Conservation (phyloP, 2,113 vertebrate genomes). For the Leptocoma aspasia region DNA sequence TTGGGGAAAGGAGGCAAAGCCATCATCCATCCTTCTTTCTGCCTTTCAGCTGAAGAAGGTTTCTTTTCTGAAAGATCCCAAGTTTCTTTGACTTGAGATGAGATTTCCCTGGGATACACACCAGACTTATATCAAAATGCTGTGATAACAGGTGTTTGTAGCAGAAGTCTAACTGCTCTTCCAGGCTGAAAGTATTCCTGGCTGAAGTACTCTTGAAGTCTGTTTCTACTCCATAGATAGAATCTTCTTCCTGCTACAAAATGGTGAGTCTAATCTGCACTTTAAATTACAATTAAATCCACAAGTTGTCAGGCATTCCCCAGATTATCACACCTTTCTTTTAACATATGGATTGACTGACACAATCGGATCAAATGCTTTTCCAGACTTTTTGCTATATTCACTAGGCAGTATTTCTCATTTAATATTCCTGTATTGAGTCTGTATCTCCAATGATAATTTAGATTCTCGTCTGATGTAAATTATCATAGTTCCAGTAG, state of each 20-base stretch:
- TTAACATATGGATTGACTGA: neutral
- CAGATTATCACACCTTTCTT: neutral
- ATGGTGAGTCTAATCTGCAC: neutral
- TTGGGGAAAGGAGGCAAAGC: neutral
- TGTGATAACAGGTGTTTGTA: neutral
- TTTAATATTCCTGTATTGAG: neutral
- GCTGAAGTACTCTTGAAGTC: neutral
- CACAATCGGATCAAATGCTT: neutral
- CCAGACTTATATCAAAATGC: neutral
- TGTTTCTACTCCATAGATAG: neutral
- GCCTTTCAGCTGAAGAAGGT: neutral
- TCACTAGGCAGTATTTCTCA: neutral
- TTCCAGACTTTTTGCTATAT: neutral
- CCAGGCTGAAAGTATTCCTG: neutral
- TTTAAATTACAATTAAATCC: neutral
- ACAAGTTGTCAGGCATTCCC: neutral
- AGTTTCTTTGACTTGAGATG: neutral
- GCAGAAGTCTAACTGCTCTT: neutral
- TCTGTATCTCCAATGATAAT: neutral
- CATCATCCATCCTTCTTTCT: neutral
- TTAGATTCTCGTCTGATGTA: conserved; percentile 10
- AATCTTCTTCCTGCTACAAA: neutral
- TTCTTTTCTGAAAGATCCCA: neutral
- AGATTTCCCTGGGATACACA: neutral
- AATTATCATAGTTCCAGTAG: neutral